Conservation (phyloP, 2,113 vertebrate species). For the Sula dactylatra region DNA sequence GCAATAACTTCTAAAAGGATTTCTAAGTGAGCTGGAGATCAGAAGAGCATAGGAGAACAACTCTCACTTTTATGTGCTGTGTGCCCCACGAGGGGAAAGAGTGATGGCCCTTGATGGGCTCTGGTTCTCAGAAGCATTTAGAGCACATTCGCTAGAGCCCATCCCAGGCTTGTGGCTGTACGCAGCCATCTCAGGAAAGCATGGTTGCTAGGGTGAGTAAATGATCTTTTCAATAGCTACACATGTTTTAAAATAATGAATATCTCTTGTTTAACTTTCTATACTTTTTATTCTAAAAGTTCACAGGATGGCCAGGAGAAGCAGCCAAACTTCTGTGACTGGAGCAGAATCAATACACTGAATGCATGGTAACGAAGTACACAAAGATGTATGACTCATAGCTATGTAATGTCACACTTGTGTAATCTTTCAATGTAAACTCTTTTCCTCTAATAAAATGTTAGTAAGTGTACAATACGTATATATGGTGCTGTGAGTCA, state of each 20-base stretch:
- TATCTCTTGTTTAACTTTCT: background rate
- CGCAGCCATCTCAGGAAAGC: background rate
- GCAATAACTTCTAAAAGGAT: background rate
- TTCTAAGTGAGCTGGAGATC: background rate
- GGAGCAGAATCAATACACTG: constrained; percentile 40
- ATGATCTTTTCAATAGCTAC: background rate
- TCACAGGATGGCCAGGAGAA: constrained; percentile 48
- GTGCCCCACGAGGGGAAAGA: background rate
- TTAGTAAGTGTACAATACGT: background rate
- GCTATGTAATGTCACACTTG: constrained; percentile 61
- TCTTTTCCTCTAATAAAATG: constrained; percentile 53
- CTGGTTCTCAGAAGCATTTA: background rate
- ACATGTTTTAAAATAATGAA: background rate
- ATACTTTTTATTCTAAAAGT: constrained; percentile 2
- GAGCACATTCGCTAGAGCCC: background rate
- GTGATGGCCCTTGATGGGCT: background rate
- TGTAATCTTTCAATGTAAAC: constrained; percentile 47
- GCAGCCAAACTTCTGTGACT: constrained; percentile 47
- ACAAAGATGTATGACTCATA: constrained; percentile 65
- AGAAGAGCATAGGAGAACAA: background rate
- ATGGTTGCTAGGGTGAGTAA: background rate
- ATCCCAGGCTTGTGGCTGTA: background rate
- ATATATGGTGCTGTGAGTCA: constrained; percentile 17
- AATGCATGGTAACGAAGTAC: constrained; percentile 57
- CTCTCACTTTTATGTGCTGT: background rate